Percentiles rank a stretch among this genome's conserved stretches.
Conservation (phyloP, 1,140 invertebrate species). For the Drosophila yakuba region DNA sequence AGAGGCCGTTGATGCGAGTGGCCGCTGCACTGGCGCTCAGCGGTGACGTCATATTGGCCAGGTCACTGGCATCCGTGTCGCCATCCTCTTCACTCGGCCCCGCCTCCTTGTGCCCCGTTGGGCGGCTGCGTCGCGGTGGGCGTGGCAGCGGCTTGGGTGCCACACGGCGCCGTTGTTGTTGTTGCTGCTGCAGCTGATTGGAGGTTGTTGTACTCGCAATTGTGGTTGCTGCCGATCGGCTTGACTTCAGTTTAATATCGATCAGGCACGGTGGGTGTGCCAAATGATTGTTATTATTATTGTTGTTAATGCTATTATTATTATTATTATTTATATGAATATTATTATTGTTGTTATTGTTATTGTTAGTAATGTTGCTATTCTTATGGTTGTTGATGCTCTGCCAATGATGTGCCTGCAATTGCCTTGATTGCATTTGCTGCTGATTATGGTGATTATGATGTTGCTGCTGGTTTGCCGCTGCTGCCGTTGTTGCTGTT, state of each 20-base stretch:
- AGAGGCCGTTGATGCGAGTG: constrained; percentile 68
- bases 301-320: constrained; percentile 18
- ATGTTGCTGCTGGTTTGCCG: constrained; percentile 18
- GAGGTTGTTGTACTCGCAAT: constrained; percentile 1
- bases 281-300: constrained; percentile 28
- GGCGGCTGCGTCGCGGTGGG: constrained; percentile 50
- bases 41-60: constrained; percentile 71
- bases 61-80: constrained; percentile 71
- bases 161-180: constrained; percentile 50
- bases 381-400: constrained; percentile 27
- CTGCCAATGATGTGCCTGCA: constrained; percentile 58
- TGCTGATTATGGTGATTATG: constrained; percentile 35
- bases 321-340: constrained; percentile 11
- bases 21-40: constrained; percentile 67
- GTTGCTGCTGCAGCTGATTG: constrained; percentile 47
- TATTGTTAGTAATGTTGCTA: constrained; percentile 23
- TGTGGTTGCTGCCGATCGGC: constrained; percentile 33
- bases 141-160: constrained; percentile 49
- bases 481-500: constrained; percentile 21
- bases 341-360: constrained; percentile 7
- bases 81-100: constrained; percentile 18
- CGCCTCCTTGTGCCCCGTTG: constrained; percentile 12
- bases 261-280: constrained; percentile 49
- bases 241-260: constrained; percentile 54
- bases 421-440: constrained; percentile 27